A percentile compares a stretch with the other conserved stretches of the same genome.
Evolutionary conservation across 2,113 vertebrate genomes (phyloP).

Genomic region (Leuciscus idus): DNA sequence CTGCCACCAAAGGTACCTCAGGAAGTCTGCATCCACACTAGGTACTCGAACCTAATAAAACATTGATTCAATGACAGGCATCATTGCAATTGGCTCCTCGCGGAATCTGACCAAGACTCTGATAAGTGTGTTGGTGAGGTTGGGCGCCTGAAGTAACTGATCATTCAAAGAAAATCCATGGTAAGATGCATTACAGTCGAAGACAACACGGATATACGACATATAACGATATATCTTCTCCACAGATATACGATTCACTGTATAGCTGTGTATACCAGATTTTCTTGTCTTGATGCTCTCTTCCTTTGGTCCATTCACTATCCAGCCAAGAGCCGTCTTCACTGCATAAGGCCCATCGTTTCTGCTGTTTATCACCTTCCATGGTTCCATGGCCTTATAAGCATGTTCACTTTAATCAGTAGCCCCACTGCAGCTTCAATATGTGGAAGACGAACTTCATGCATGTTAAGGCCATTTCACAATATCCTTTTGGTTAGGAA

Average conservation of each 20-base stretch:
- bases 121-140: not conserved
- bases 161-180: not conserved
- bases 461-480: constrained; percentile 1
- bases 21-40: not conserved
- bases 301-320: not conserved
- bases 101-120: not conserved
- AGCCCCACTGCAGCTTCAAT: not conserved
- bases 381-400: not conserved
- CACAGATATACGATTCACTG: not conserved
- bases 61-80: not conserved
- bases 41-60: not conserved
- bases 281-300: not conserved
- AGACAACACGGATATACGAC: not conserved
- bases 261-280: not conserved
- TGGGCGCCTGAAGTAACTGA: not conserved
- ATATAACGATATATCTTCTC: not conserved
- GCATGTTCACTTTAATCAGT: not conserved
- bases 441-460: not conserved
- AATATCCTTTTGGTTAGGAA: not conserved
- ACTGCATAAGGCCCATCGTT: no score
- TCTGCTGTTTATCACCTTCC: no score
- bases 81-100: not conserved
- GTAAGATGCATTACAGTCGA: not conserved
- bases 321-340: no score
- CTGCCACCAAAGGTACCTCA: constrained; percentile 41